These are phyloP conservation scores for Batillaria attramentaria DNA, from an alignment of 1,140 invertebrate species.

Conservation along the genomic window DNA sequence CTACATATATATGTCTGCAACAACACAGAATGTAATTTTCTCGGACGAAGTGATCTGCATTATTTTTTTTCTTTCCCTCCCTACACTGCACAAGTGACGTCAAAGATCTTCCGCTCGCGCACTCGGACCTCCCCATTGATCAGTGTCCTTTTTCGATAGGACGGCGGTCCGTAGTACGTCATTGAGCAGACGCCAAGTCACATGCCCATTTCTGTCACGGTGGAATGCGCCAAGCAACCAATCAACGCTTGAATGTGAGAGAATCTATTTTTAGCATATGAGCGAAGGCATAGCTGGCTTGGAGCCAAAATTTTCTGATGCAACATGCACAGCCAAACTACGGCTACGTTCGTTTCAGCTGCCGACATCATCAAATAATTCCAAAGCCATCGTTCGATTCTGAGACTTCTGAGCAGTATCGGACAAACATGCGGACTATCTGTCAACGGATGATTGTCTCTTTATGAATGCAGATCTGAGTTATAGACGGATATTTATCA, in stretches of 20 bases:
- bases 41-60: too few species aligned
- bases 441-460: neutral
- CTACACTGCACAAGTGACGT: too few species aligned
- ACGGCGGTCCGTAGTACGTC: too few species aligned
- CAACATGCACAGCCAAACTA: neutral
- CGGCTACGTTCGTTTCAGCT: neutral
- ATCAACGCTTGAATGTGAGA: neutral
- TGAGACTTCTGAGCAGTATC: neutral
- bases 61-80: too few species aligned
- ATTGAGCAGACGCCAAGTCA: too few species aligned
- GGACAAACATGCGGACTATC: neutral
- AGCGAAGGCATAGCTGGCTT: neutral
- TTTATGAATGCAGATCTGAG: neutral
- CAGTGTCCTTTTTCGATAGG: too few species aligned
- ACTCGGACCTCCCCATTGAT: too few species aligned
- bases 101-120: too few species aligned
- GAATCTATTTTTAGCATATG: slow-evolving; percentile 6
- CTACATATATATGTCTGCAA: too few species aligned
- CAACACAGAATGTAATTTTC: too few species aligned
- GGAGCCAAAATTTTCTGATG: slow-evolving; percentile 27
- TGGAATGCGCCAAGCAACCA: too few species aligned
- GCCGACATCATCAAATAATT: slow-evolving; percentile 5
- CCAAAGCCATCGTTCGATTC: neutral
- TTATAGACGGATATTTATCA: neutral
- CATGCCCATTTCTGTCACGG: too few species aligned